phyloP scores from a whole-genome alignment of 2,797 vertebrate genomes.

The Acanthis flammea region DNA sequence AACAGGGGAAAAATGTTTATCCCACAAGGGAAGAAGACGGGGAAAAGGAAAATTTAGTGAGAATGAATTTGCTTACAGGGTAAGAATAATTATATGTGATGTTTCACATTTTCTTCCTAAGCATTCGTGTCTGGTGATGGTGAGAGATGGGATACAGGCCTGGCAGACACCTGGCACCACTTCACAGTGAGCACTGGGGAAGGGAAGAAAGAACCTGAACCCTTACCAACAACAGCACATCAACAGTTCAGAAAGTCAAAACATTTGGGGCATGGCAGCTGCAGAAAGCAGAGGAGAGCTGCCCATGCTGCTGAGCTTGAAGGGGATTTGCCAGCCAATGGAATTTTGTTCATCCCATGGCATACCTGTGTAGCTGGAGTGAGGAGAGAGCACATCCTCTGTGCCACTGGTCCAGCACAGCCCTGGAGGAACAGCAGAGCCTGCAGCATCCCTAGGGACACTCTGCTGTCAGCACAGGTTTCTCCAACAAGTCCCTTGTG shows the following conservation, averaged over 20 bases:
- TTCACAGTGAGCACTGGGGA: neutral
- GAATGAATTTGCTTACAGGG: neutral
- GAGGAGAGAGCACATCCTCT: neutral
- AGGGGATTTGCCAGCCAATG: neutral
- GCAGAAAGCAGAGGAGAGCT: neutral
- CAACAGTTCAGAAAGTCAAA: neutral
- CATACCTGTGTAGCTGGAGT: neutral
- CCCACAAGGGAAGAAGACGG: neutral
- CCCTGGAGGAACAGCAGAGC: neutral
- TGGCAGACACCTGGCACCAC: neutral
- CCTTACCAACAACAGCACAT: neutral
- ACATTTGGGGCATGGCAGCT: neutral
- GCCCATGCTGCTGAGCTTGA: neutral
- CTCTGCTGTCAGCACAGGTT: neutral
- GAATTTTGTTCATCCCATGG: neutral
- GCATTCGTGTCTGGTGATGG: neutral
- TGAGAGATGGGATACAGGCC: neutral
- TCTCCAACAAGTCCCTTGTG: neutral
- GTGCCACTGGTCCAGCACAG: neutral
- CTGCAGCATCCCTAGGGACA: neutral
- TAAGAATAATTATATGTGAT: neutral
- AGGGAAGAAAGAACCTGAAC: neutral
- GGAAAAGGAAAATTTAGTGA: neutral
- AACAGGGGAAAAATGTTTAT: neutral
- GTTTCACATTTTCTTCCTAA: neutral